phyloP scores from a whole-genome alignment of 2,888 invertebrate species.

The Ashinkailepas kermadecensis region DNA sequence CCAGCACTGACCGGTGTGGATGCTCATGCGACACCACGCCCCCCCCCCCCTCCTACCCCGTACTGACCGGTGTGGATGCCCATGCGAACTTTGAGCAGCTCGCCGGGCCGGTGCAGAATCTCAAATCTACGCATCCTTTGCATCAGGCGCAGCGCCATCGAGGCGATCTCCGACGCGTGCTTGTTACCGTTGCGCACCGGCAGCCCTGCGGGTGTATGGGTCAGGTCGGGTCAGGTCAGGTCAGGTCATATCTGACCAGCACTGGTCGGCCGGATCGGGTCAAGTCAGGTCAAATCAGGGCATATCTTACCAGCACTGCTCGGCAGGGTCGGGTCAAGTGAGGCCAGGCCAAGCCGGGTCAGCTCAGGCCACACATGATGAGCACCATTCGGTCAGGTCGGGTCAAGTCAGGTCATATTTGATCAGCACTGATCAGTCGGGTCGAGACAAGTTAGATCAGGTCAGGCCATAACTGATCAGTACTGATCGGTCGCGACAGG shows the following conservation, averaged over 20 bases:
- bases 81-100: constrained; percentile 74
- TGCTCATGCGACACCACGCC: background rate
- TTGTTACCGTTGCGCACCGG: constrained; percentile 79
- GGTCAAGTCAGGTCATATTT: too few relatives aligned
- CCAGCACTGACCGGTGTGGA: too few relatives aligned
- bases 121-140: constrained; percentile 75
- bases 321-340: too few relatives aligned
- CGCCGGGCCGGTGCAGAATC: constrained; percentile 77
- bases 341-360: too few relatives aligned
- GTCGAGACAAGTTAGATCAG: constrained; percentile 41
- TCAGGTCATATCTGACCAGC: background rate
- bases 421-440: too few relatives aligned
- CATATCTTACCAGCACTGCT: too few relatives aligned
- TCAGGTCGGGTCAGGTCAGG: constrained; percentile 41
- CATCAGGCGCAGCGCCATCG: constrained; percentile 81
- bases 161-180: constrained; percentile 88
- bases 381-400: too few relatives aligned
- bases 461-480: too few relatives aligned
- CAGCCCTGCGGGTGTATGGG: constrained; percentile 55
- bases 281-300: too few relatives aligned
- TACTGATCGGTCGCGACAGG: too few relatives aligned
- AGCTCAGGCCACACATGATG: background rate
- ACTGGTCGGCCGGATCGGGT: too few relatives aligned
- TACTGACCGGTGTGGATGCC: constrained; percentile 70
- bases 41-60: background rate